phyloP scores from a whole-genome alignment of 2,113 vertebrate genomes.

The Miniopterus natalensis region DNA sequence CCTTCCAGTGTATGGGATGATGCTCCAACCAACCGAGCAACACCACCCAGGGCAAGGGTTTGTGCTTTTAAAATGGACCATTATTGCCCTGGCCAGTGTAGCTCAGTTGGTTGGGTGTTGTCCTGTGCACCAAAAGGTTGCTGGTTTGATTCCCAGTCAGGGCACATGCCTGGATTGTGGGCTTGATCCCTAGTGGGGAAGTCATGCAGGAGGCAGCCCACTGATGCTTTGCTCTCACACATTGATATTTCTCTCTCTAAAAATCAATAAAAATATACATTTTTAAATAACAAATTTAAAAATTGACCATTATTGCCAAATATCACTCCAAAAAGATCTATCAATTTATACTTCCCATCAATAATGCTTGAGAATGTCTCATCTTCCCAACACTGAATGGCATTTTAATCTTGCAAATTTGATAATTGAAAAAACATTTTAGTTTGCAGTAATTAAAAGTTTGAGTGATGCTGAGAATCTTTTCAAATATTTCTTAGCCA shows the following conservation, averaged over 20 bases:
- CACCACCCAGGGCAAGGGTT: neutral
- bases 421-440: neutral
- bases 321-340: constrained; percentile 14
- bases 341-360: neutral
- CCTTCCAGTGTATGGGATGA: neutral
- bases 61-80: neutral
- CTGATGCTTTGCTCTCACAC: too few species aligned
- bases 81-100: too few species aligned
- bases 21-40: neutral
- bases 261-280: too few species aligned
- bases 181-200: too few species aligned
- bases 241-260: too few species aligned
- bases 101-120: too few species aligned
- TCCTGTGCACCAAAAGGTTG: too few species aligned
- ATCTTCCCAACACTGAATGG: neutral
- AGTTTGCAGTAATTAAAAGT: neutral
- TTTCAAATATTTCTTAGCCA: neutral
- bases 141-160: too few species aligned
- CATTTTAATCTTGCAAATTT: constrained; percentile 5
- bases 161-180: too few species aligned
- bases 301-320: neutral
- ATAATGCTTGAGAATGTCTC: neutral
- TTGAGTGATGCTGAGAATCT: neutral
- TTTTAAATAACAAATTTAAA: neutral
- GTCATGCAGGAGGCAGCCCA: too few species aligned